Evolutionary conservation across 2,888 invertebrate genomes (phyloP).

Genomic region (Helleia helle): DNA sequence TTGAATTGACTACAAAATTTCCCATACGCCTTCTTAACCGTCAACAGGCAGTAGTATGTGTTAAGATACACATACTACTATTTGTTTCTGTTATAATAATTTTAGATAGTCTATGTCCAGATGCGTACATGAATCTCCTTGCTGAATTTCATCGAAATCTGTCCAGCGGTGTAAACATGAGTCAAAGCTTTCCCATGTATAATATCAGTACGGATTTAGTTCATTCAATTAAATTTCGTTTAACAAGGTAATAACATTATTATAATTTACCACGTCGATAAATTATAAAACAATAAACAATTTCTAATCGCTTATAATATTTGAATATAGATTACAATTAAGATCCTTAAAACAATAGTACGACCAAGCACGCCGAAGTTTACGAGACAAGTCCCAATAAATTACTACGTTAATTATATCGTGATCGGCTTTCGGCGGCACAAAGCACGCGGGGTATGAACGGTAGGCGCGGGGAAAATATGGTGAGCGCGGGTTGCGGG

Average conservation of each 20-base stretch:
- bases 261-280: background rate
- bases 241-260: background rate
- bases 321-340: slow-evolving; percentile 18
- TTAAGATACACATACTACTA: too few relatives aligned
- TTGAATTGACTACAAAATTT: too few relatives aligned
- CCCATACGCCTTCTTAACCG: too few relatives aligned
- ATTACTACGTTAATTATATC: slow-evolving; percentile 65
- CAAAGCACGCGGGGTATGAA: slow-evolving; percentile 29
- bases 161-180: too few relatives aligned
- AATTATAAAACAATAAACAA: background rate
- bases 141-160: too few relatives aligned
- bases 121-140: too few relatives aligned
- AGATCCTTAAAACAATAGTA: slow-evolving; percentile 38
- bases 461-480: slow-evolving; percentile 27
- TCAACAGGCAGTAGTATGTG: too few relatives aligned
- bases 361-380: slow-evolving; percentile 42
- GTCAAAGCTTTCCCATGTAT: too few relatives aligned
- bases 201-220: too few relatives aligned
- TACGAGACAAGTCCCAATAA: slow-evolving; percentile 46
- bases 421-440: slow-evolving; percentile 36
- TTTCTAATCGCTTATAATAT: slow-evolving; percentile 1
- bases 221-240: background rate
- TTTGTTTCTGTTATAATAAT: too few relatives aligned
- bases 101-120: too few relatives aligned
- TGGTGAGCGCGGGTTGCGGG: slow-evolving; percentile 29